A percentile compares a stretch with the other conserved stretches of the same genome.
Conservation (phyloP, 2,888 invertebrate species). For the Oscheius sp. region DNA sequence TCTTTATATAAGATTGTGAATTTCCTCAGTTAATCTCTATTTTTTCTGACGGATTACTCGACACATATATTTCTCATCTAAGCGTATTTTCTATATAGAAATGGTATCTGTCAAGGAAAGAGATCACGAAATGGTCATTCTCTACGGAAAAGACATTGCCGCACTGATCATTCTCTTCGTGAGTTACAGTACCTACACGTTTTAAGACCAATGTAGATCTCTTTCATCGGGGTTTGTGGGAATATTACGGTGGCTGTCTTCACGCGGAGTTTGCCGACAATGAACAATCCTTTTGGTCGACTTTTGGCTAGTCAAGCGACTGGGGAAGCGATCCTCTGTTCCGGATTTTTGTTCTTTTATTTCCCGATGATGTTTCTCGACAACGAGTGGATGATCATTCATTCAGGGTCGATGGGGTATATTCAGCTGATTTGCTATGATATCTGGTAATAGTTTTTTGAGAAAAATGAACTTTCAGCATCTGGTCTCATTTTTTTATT, state of each 20-base stretch:
- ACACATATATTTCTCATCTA: background rate
- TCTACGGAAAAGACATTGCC: conserved; percentile 8
- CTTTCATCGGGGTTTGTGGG: conserved; percentile 1
- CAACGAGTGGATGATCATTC: conserved; percentile 3
- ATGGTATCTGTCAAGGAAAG: conserved; percentile 8
- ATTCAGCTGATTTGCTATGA: conserved; percentile 30
- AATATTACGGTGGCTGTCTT: conserved; percentile 12
- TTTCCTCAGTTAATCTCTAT: background rate
- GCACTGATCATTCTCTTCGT: background rate
- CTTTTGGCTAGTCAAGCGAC: conserved; percentile 41
- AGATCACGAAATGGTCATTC: background rate
- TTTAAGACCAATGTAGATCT: background rate
- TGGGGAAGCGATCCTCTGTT: conserved; percentile 45
- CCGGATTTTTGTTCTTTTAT: conserved; percentile 39
- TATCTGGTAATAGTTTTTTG: too few relatives aligned
- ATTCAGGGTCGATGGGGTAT: background rate
- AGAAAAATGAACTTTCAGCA: too few relatives aligned
- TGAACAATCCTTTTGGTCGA: conserved; percentile 47
- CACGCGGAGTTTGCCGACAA: conserved; percentile 27
- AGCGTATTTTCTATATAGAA: background rate
- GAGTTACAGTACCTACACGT: background rate
- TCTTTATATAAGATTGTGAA: background rate
- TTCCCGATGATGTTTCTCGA: conserved; percentile 37
- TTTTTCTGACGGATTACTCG: background rate
- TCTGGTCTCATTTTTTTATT: conserved; percentile 28